Evolutionary conservation across 2,888 invertebrate species (phyloP), one percentile per base, ranked within the genome.

Genomic region (Caenorhabditis uteleia): DNA sequence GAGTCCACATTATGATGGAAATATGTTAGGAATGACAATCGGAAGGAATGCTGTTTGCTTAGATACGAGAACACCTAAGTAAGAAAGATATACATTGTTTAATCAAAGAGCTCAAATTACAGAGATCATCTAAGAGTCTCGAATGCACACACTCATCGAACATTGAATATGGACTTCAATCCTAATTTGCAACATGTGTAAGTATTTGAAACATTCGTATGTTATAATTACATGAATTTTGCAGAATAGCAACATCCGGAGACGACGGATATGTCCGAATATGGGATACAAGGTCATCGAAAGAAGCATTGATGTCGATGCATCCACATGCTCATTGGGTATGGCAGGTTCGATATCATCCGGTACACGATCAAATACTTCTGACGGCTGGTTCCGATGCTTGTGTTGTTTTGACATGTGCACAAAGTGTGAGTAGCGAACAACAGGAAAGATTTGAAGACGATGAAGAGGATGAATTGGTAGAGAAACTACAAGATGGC

Each of bases 211-310:
- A n/a, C n/a, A n/a, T 34, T 34, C 16, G 7, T 16, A 34, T n/a
- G 14, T 34, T 34, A n/a, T 14, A 5, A 8, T 6, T 34, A 4
- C 4, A 4, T 14, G 16, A 14, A 34, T 10, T 8, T 29, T 56
- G 40, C 43, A 71, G 70, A 42, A 83, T 97, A 67, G 92, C 91
- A 0, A 93, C 91, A 2, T 94, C 92, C 70, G 97, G 97, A 0
- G 97, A 98, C 84, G 97, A 98, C 85, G 94, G 93, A 0, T 90
- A 90, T 44, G 88, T 93, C 16, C 92, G 93, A 83, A 92, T 98
- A 76, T 98, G 97, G 97, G 97, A 98, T 84, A 90, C 91, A 75
- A 88, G 97, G 48, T 88, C 88, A 50, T 88, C 90, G 67, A 27
- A 49, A 14, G 27, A 58, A 23, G 90, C 94, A 0, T 88, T 95